Conservation (phyloP, 2,113 vertebrate species). For the Syrmaticus mikado region DNA sequence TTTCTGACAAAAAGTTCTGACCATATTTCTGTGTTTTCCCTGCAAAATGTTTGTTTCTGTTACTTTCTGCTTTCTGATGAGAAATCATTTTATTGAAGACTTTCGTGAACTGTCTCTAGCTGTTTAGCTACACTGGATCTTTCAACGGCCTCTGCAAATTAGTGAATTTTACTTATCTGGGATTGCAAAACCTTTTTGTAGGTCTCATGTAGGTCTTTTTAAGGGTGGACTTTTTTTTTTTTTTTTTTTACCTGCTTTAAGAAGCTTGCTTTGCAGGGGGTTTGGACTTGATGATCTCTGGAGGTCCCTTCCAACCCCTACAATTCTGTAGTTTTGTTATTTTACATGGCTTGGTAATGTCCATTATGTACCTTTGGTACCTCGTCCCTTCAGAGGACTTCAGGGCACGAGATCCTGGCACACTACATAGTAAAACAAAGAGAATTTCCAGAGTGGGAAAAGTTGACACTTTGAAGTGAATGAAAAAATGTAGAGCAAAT, state of each 20-base stretch:
- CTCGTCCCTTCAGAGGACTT: neutral
- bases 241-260: too few species aligned
- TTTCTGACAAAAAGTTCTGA: conserved; percentile 40
- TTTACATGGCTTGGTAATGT: neutral
- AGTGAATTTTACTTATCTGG: neutral
- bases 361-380: neutral
- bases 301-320: too few species aligned
- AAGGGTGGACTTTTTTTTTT: neutral
- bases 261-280: too few species aligned
- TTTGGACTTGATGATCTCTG: too few species aligned
- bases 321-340: too few species aligned
- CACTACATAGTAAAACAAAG: neutral
- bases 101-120: neutral
- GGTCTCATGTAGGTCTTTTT: neutral
- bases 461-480: neutral
- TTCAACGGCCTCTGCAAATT: neutral
- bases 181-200: neutral
- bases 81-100: neutral
- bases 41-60: conserved; percentile 1
- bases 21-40: neutral
- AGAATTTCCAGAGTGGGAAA: neutral
- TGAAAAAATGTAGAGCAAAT: neutral
- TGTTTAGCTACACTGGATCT: neutral
- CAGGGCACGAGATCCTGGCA: neutral
- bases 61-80: neutral